Evolutionary conservation across 2,888 invertebrate genomes (phyloP), one percentile per base, ranked within the genome.

Genomic region (Uropetala carovei): DNA sequence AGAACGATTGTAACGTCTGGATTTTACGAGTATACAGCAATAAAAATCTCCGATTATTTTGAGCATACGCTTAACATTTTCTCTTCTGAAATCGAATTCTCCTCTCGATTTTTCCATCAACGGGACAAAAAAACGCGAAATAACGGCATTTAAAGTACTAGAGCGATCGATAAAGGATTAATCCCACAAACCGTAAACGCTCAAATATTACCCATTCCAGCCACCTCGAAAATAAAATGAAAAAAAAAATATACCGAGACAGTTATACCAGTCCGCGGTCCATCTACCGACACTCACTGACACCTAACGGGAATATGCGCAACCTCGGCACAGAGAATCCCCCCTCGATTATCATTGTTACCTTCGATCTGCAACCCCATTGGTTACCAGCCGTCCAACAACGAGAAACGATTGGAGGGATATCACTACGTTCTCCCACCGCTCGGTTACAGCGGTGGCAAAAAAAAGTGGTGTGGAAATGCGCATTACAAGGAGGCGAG

Each of bases 261-360:
- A 43, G 43, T 43, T 43, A 43, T 43, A 43, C 22, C 68, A 18
- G n/a, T 11, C 22, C 27, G 75, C 75, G 75, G n/a, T n/a, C n/a
- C 68, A 68, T 68, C 16, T 27, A 89, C 89, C 59, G 89, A 89
- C 64, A 43, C 89, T 43, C 16, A 3, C 89, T 43, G 89, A 89
- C 89, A 89, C 89, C 89, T 89, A 89, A 89, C 89, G 89, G 89
- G 89, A 89, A 64, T 89, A 64, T 68, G 89, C 89, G 89, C 89
- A 89, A 89, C 64, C 89, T 89, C 89, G 64, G 89, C 27, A 27
- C 60, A 68, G 56, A 56, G 89, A 68, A 89, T 68, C 89, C 86
- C 60, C 27, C 56, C 89, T 16, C 43, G 64, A 89, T 64, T 64
- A 89, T 64, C 89, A 89, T 89, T 64, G 86, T 89, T 68, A 68